Base-by-base conservation (phyloP, 2,888 invertebrate species). In the Ophioninae sp. region DNA sequence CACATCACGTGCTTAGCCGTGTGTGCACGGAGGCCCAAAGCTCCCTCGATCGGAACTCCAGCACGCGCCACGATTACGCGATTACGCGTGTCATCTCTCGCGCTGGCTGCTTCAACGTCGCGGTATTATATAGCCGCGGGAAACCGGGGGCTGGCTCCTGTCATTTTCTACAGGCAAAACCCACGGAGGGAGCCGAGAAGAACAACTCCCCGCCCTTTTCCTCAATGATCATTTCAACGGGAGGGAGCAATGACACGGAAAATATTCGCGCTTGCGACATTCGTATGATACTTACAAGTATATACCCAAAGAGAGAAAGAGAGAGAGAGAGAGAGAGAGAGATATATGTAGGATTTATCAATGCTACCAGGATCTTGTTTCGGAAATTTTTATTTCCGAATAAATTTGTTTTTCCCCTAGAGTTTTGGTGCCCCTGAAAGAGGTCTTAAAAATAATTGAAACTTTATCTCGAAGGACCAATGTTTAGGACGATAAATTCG, bases 31-130 rank as follows among this genome's bases (percentile, higher is more conserved):
- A 87, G 87, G 89, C 74, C 61, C 85, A 89, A 90, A 90, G 88
- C 91, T 91, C 91, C 92, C 92, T 88, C 89, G 90, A 91, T 90
- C 89, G 88, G 89, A 91, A 91, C 89, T 91, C 90, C 88, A 90
- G 92, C 93, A 93, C 93, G 92, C 92, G 92, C 91, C 90, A 88
- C 91, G 92, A 92, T 93, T 92, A 92, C 91, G 91, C 92, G 93
- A 92, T 93, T 93, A 92, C 92, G 92, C 92, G 93, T 92, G 91
- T 93, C 91, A 91, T 90, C 89, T 90, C 88, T 80, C 73, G 72
- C 81, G 83, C 79, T 65, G 20, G 78, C 23, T 79, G 73, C 50
- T 79, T 79, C 73, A 68, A 74, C 68, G 23, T 68, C 13, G 39
- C 78, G 61, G 65, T 81, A 68, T 82, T 75, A 79, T 72, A 62